These are phyloP conservation scores for Gymnoscopelus braueri DNA, from an alignment of 2,797 vertebrate genomes.

Conservation along the genomic window DNA sequence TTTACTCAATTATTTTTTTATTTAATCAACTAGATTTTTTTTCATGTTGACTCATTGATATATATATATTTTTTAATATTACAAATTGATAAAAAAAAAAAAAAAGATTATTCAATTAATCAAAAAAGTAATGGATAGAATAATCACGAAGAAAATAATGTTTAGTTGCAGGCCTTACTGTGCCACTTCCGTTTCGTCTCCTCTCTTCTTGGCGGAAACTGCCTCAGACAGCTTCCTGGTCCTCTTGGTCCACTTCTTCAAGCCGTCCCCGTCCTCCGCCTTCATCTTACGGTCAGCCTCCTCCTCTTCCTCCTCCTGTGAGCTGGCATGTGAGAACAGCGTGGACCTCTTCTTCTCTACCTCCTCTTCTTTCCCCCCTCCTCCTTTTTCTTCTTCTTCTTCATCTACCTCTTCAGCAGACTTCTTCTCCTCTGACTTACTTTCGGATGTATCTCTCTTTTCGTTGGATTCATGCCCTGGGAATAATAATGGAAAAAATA, in stretches of 20 bases:
- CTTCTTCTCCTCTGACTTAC: conserved; percentile 62
- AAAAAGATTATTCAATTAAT: no score
- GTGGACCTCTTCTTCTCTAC: conserved; percentile 37
- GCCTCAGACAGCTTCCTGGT: conserved; percentile 62
- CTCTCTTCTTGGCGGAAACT: conserved; percentile 48
- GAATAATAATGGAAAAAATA: conserved; percentile 13
- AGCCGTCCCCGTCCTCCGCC: conserved; percentile 72
- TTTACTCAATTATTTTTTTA: no score
- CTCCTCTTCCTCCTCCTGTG: conserved; percentile 60
- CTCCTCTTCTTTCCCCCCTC: conserved; percentile 43
- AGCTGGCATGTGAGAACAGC: conserved; percentile 33
- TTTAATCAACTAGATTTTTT: no score
- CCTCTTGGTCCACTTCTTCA: conserved; percentile 83
- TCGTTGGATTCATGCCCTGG: conserved; percentile 52
- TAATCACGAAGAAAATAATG: no score
- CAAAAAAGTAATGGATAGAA: no score
- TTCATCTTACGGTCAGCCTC: conserved; percentile 67
- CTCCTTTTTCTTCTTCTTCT: conserved; percentile 47
- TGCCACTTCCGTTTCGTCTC: conserved; percentile 44
- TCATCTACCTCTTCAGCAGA: conserved; percentile 60
- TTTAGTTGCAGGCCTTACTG: no score
- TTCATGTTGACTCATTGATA: no score
- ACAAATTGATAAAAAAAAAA: no score
- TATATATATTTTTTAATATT: no score
- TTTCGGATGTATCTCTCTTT: conserved; percentile 46